Conservation (phyloP, 2,888 invertebrate genomes). For the Metopia argyrocephala region DNA sequence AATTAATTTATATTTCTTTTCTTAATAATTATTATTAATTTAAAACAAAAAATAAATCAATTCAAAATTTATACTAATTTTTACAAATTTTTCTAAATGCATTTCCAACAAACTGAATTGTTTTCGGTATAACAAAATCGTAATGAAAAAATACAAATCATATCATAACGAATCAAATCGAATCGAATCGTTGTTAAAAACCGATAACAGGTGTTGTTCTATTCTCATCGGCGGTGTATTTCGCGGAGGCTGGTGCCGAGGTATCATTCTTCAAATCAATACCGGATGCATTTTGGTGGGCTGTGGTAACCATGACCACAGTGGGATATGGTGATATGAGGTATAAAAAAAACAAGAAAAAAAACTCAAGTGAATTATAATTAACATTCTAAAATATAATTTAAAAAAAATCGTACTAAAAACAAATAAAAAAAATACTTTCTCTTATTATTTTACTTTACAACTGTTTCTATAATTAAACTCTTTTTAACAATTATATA, state of each 20-base stretch:
- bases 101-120: constrained; percentile 11
- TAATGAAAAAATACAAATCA: constrained; percentile 22
- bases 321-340: constrained; percentile 99
- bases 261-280: constrained; percentile 99
- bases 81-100: constrained; percentile 38
- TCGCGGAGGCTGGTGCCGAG: constrained; percentile 99
- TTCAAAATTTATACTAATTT: constrained; percentile 24
- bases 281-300: constrained; percentile 99
- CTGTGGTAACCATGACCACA: constrained; percentile 99
- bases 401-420: background rate
- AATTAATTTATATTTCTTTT: background rate
- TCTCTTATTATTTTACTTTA: background rate
- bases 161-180: constrained; percentile 29
- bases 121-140: background rate
- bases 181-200: constrained; percentile 24
- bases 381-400: background rate
- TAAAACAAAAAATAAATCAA: background rate
- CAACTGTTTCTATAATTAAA: background rate
- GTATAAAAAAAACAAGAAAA: constrained; percentile 75
- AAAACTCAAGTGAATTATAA: background rate
- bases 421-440: too few relatives aligned
- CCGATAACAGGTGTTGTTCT: constrained; percentile 93
- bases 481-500: too few relatives aligned
- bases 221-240: constrained; percentile 99
- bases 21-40: background rate